Evolutionary conservation across 1,140 invertebrate species (phyloP).

Genomic region (Leptinotarsa undecemlineata): DNA sequence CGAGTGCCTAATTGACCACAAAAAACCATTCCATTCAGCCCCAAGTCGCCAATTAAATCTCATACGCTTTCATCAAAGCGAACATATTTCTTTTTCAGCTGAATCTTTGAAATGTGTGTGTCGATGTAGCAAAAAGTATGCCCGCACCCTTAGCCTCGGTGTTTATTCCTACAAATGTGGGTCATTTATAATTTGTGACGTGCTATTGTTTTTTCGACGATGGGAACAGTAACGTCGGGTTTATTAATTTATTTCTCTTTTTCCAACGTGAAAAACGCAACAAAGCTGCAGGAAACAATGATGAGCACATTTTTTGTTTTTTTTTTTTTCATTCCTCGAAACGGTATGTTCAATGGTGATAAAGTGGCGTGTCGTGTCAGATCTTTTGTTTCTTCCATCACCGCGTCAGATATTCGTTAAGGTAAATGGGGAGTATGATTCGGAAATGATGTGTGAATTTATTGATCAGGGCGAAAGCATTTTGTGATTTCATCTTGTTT

Average conservation of each 20-base stretch:
- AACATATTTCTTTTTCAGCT: background rate
- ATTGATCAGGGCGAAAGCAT: no score
- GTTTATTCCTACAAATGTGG: slow-evolving; percentile 22
- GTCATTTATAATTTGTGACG: slow-evolving; percentile 21
- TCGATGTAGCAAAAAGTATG: slow-evolving; percentile 16
- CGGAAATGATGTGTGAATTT: no score
- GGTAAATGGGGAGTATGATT: no score
- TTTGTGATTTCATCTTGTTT: no score
- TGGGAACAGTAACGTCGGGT: slow-evolving; percentile 3
- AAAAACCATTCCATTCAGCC: no score
- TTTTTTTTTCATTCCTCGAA: background rate
- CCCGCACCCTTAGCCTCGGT: background rate
- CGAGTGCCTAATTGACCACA: no score
- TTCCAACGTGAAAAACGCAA: slow-evolving; percentile 7
- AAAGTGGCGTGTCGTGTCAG: background rate
- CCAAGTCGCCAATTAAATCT: no score
- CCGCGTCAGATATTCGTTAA: background rate
- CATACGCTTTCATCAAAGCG: no score
- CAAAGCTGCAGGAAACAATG: slow-evolving; percentile 2
- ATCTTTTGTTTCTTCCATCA: slow-evolving; percentile 5
- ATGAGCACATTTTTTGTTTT: background rate
- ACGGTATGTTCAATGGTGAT: background rate
- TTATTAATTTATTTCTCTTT: slow-evolving; percentile 27
- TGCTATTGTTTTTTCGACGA: slow-evolving; percentile 15
- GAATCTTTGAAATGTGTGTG: slow-evolving; percentile 5